Percentiles rank a stretch among this genome's conserved stretches.
phyloP scores from a whole-genome alignment of 1,140 invertebrate species.

The Leptoteleia sp. region DNA sequence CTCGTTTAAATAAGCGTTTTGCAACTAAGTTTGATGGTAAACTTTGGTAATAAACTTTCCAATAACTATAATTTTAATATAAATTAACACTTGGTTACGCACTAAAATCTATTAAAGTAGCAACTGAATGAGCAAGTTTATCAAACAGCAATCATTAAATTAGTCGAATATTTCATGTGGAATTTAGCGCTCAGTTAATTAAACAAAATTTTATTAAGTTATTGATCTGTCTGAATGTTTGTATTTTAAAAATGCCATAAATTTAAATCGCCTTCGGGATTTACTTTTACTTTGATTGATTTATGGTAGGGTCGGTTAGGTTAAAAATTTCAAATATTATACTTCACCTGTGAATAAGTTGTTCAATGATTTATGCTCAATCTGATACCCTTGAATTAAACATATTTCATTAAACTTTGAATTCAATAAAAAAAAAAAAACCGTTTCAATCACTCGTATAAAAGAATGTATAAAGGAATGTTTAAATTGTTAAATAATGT shows the following conservation, averaged over 20 bases:
- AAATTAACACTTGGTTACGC: neutral
- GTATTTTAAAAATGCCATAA: slow-evolving; percentile 4
- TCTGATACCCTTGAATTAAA: slow-evolving; percentile 1
- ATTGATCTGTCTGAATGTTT: neutral
- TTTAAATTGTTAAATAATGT: neutral
- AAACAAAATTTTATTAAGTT: slow-evolving; percentile 18
- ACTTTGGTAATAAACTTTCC: neutral
- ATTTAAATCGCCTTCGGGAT: too few relatives aligned
- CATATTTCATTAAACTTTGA: neutral
- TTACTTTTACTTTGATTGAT: too few relatives aligned
- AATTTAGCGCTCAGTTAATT: slow-evolving; percentile 5
- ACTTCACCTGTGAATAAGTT: neutral
- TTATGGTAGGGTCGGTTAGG: too few relatives aligned
- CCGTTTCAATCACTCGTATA: neutral
- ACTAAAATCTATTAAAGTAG: slow-evolving; percentile 2
- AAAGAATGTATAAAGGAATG: neutral
- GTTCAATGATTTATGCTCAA: slow-evolving; percentile 3
- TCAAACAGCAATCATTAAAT: slow-evolving; percentile 19
- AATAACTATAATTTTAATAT: slow-evolving; percentile 5
- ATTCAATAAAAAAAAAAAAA: neutral
- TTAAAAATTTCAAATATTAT: neutral
- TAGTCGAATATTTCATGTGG: slow-evolving; percentile 19
- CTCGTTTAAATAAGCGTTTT: too few relatives aligned
- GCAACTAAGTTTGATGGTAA: too few relatives aligned
- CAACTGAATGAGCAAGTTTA: slow-evolving; percentile 6